A percentile compares a stretch with the other conserved stretches of the same genome.
Conservation (phyloP, 1,140 invertebrate species). For the Cepaea nemoralis region DNA sequence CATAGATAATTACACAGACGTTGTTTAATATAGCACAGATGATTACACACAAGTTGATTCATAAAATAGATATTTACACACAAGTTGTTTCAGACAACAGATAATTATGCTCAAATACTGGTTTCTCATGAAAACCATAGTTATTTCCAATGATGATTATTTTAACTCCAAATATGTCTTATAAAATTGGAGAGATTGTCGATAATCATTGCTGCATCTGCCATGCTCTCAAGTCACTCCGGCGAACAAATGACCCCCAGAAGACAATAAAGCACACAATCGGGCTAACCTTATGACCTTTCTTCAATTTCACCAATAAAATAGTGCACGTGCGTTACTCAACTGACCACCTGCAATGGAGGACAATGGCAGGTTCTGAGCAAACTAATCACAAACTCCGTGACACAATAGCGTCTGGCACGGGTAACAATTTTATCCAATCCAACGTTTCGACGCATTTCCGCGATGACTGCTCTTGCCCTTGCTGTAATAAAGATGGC, state of each 20-base stretch:
- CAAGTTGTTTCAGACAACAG: too few relatives aligned
- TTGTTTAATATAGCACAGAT: too few relatives aligned
- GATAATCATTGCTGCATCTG: background rate
- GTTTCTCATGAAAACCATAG: background rate
- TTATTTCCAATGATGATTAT: background rate
- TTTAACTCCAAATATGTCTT: background rate
- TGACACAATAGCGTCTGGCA: conserved; percentile 32
- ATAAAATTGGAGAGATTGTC: background rate
- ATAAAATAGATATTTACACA: too few relatives aligned
- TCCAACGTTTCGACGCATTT: background rate
- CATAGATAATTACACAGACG: too few relatives aligned
- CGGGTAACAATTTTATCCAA: background rate
- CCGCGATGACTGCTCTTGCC: background rate
- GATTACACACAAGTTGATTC: too few relatives aligned
- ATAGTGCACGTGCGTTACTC: conserved; percentile 29
- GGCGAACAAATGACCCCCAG: background rate
- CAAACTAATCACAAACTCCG: conserved; percentile 24
- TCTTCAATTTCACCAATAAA: conserved; percentile 23
- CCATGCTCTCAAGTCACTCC: background rate
- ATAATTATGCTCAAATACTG: too few relatives aligned
- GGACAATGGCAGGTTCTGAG: conserved; percentile 19
- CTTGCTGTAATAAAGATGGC: background rate
- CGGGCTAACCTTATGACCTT: conserved; percentile 3
- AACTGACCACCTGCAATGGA: conserved; percentile 20
- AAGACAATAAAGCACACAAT: conserved; percentile 20